Percentiles rank a stretch among this genome's conserved stretches.
Evolutionary conservation across 2,113 vertebrate species (phyloP).

Genomic region (Proterorhinus semilunaris): DNA sequence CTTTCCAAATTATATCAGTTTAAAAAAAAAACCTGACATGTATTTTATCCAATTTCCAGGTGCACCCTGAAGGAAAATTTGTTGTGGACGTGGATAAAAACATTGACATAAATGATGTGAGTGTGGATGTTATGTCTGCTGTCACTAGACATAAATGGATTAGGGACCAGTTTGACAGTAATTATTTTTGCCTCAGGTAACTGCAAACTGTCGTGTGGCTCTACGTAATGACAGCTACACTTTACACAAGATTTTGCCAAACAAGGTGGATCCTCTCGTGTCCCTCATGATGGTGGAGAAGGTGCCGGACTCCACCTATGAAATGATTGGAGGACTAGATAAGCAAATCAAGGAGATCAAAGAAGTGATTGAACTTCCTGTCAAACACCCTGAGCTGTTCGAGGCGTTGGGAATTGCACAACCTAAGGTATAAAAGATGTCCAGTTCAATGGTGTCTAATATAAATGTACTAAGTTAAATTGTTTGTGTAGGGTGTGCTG

Average conservation of each 20-base stretch:
- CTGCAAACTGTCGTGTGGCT: slow-evolving; percentile 95
- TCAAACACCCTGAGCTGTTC: slow-evolving; percentile 97
- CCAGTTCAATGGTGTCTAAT: background rate
- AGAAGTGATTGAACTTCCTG: slow-evolving; percentile 96
- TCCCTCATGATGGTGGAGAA: slow-evolving; percentile 99
- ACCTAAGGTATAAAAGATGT: slow-evolving; percentile 82
- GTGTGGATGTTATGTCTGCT: slow-evolving; percentile 26
- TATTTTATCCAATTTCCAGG: slow-evolving; percentile 69
- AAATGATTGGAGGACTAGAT: slow-evolving; percentile 98
- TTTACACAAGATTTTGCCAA: slow-evolving; percentile 96
- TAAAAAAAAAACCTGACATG: background rate
- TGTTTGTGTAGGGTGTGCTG: slow-evolving; percentile 84
- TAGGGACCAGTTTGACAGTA: background rate
- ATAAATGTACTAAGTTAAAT: background rate
- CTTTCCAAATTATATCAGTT: background rate
- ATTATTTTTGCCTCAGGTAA: slow-evolving; percentile 79
- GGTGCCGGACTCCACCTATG: slow-evolving; percentile 96
- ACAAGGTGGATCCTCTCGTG: slow-evolving; percentile 96
- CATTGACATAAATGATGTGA: slow-evolving; percentile 98
- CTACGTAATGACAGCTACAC: slow-evolving; percentile 98
- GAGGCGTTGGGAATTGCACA: slow-evolving; percentile 97
- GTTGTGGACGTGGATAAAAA: slow-evolving; percentile 99
- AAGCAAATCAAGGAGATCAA: slow-evolving; percentile 99
- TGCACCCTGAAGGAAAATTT: slow-evolving; percentile 97
- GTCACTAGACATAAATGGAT: background rate